Evolutionary conservation across 2,113 vertebrate genomes (phyloP), one percentile per base, ranked within the genome.

Genomic region (Seriola dumerili): DNA sequence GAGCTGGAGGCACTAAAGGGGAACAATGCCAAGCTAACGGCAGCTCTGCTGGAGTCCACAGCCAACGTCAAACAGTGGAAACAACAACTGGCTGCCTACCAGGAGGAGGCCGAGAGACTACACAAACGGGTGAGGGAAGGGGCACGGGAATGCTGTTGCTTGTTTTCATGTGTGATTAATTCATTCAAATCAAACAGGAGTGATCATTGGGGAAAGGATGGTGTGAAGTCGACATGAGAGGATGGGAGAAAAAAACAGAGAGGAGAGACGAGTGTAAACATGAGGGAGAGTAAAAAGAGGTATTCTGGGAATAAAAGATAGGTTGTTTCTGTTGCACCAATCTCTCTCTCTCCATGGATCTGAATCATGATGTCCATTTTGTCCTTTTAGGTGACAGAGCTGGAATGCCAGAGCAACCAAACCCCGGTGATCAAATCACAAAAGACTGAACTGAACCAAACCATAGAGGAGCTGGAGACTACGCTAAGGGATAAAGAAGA

Each of bases 1-100:
- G 98, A 99, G 92, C 95, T 99, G 90, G 97, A 97, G 73, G 97
- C 98, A 0, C 97, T 99, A 69, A 99, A 99, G 94, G 97, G 97
- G 89, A 99, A 99, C 93, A 99, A 99, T 2, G 98, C 98, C 90
- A 99, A 99, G 81, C 97, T 99, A 85, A 99, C 98, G 16, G 97
- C 98, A 57, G 98, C 98, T 67, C 96, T 99, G 85, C 94, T 99
- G 93, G 98, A 99, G 92, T 99, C 98, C 91, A 99, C 98, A 85
- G 98, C 97, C 96, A 99, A 99, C 1, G 98, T 99, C 81, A 99
- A 99, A 95, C 98, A 99, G 96, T 99, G 98, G 98, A 99, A 99
- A 83, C 98, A 99, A 81, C 98, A 99, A 74, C 97, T 99, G 85
- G 97, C 98, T 36, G 98, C 97, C 0, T 99, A 99, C 93, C 97